These are phyloP conservation scores for Graptemys geographica DNA, from an alignment of 2,797 vertebrate species.

Conservation along the genomic window DNA sequence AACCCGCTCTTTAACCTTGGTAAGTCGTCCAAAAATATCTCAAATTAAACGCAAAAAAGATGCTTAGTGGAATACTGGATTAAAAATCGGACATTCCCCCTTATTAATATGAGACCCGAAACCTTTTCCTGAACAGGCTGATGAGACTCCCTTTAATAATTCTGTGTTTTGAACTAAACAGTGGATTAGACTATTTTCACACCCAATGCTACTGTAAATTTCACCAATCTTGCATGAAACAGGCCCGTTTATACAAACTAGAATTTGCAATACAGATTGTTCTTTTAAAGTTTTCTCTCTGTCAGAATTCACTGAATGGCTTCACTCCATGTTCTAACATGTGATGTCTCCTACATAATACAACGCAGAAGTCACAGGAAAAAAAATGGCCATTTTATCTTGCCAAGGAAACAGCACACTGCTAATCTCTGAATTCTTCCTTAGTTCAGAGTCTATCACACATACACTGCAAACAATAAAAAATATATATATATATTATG, in stretches of 20 bases:
- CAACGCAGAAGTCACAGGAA: not conserved
- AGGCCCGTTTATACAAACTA: not conserved
- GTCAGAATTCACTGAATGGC: not conserved
- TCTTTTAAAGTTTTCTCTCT: not conserved
- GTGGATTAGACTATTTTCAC: not conserved
- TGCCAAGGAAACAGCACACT: not conserved
- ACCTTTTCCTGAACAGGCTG: not conserved
- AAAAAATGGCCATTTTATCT: not conserved
- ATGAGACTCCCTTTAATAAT: not conserved
- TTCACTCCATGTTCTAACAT: not conserved
- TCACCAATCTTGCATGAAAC: not conserved
- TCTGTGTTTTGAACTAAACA: not conserved
- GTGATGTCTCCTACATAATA: not conserved
- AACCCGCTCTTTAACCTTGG: not conserved
- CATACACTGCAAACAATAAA: not conserved
- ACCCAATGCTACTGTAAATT: not conserved
- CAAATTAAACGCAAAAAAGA: not conserved
- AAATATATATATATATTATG: not conserved
- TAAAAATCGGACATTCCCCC: not conserved
- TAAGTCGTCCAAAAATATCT: not conserved
- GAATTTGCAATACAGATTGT: not conserved
- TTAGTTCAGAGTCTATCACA: not conserved
- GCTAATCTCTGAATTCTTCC: not conserved
- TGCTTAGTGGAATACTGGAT: not conserved
- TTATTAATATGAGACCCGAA: not conserved